Base-by-base conservation (phyloP, 2,113 vertebrate genomes). In the Albula goreensis region DNA sequence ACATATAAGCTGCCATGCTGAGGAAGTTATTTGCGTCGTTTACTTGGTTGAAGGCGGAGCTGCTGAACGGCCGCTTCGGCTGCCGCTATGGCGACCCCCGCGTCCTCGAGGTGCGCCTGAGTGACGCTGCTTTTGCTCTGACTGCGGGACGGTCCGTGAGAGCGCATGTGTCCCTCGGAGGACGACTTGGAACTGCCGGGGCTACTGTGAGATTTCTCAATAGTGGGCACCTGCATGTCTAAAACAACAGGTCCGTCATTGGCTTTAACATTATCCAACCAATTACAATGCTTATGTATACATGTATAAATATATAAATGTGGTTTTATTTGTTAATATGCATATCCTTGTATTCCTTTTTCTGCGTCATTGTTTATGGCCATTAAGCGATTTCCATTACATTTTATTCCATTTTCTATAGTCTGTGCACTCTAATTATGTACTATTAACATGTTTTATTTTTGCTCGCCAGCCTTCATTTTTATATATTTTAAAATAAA, bases 81-180 rank as follows among this genome's bases (percentile, higher is more conserved):
- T 49, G 98, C 98, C 17, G 98, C 98, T 89, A 99, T 99, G 91
- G 98, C 98, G 89, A 97, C 98, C 88, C 98, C 98, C 85, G 97
- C 98, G 0, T 99, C 98, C 94, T 99, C 98, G 10, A 99, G 97
- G 93, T 99, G 98, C 51, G 97, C 96, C 94, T 99, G 98, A 87
- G 98, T 99, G 93, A 99, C 97, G 0, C 98, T 99, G 95, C 96
- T 98, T 96, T 99, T 99, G 96, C 98, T 99, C 95, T 99, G 98
- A 94, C 98, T 99, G 90, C 98, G 96, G 0, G 98, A 99, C 0
- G 98, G 98, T 88, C 98, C 98, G 0, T 99, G 98, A 80, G 98
- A 99, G 87, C 98, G 98, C 25, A 99, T 96, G 78, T 99, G 98
- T 91, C 98, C 98, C 90, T 99, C 98, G 0, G 98, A 99, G 50